Evolutionary conservation across 2,797 vertebrate genomes (phyloP), one percentile per base, ranked within the genome.

Genomic region (Sciurus vulgaris): DNA sequence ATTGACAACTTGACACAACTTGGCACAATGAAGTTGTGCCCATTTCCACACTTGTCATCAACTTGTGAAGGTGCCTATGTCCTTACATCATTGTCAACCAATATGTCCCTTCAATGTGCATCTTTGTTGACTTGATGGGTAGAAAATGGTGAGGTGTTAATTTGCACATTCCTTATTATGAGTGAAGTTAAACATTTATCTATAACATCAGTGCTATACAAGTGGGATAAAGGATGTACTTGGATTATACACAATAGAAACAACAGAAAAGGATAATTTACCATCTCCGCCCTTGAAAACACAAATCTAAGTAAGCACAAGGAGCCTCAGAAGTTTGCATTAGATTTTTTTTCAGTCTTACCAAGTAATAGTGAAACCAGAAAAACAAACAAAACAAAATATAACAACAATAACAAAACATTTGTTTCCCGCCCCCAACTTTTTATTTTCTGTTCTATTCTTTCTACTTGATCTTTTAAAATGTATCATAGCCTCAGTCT

Each of bases 401-500:
- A 18, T 65, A 56, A 56, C 18, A 56, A 56, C 54, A 56, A 56
- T 2, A 56, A 20, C 54, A 56, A 56, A 2, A 20, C 18, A 56
- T 20, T 5, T 56, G 1, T 20, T 1, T 17, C 20, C 24, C 26
- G 1, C 8, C 35, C n/a, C n/a, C 7, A 6, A 24, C 8, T 63
- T 44, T 38, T 33, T 51, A 26, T 77, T 92, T 89, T 26, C 49
- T 83, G 18, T 24, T 2, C 5, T 7, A 26, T 56, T 24, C 9
- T 1, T 69, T 67, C 20, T 74, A 26, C 26, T 59, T 47, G 3
- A 35, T 82, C 73, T 93, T 91, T 82, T 65, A 33, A 92, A 91
- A 93, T 22, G 28, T 30, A 44, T 59, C n/a, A 47, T 13, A 73
- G 8, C 28, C 28, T 77, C 51, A 83, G 15, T 30, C 67, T 94